phyloP scores from a whole-genome alignment of 2,113 vertebrate genomes.

The Capreolus pygargus region DNA sequence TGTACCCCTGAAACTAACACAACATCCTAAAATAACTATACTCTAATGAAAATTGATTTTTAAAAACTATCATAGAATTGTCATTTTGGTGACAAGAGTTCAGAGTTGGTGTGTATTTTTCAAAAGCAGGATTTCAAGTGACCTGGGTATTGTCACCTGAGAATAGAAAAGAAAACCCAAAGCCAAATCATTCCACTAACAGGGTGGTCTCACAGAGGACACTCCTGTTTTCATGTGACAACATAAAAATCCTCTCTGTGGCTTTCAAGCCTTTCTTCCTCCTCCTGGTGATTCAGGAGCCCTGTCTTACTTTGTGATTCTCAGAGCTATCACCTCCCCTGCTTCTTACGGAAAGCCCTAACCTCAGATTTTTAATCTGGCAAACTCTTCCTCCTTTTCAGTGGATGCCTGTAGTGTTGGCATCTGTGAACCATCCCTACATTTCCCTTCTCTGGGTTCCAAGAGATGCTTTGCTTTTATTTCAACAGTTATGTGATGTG shows the following conservation, averaged over 20 bases:
- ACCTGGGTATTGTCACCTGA: neutral
- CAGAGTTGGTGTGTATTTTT: neutral
- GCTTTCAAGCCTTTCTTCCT: neutral
- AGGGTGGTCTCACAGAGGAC: accelerated
- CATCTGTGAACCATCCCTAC: neutral
- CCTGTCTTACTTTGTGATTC: no score
- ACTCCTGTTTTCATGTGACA: neutral
- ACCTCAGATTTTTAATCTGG: neutral
- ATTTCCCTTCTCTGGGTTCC: neutral
- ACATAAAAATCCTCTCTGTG: no score
- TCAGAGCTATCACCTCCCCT: neutral
- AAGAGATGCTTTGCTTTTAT: no score
- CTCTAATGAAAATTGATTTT: neutral
- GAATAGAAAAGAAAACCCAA: neutral
- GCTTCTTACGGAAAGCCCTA: neutral
- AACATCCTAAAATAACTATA: neutral
- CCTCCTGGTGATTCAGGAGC: neutral
- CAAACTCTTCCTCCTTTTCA: neutral
- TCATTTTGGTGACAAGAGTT: neutral
- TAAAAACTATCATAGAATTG: neutral
- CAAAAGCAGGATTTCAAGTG: neutral
- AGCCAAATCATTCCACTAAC: neutral
- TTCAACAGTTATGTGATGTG: neutral
- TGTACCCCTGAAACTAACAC: neutral
- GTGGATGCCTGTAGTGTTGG: neutral